These are phyloP conservation scores for Drosophila testacea DNA, from an alignment of 2,888 invertebrate genomes.

Conservation along the genomic window DNA sequence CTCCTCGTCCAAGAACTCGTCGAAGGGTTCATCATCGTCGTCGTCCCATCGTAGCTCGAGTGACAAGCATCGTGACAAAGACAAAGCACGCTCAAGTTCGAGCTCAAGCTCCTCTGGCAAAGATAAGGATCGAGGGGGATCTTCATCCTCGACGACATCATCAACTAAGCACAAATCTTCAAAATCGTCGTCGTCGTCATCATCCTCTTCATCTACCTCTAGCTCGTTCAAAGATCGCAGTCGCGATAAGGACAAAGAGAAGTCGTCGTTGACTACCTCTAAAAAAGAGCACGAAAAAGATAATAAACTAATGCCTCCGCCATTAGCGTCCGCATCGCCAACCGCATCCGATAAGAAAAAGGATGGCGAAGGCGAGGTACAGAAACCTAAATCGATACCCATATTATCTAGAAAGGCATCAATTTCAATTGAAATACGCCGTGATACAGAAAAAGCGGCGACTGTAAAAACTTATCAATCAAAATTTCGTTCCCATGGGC, in stretches of 20 bases:
- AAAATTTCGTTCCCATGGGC: slow-evolving; percentile 95
- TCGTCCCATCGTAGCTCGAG: slow-evolving; percentile 82
- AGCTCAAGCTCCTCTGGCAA: slow-evolving; percentile 83
- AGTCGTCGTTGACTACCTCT: slow-evolving; percentile 39
- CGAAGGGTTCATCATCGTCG: slow-evolving; percentile 78
- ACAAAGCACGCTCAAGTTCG: slow-evolving; percentile 79
- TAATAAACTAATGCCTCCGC: slow-evolving; percentile 88
- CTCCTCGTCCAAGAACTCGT: slow-evolving; percentile 84
- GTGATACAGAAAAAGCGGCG: slow-evolving; percentile 91
- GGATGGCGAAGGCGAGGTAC: slow-evolving; percentile 80
- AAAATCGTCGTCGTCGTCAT: slow-evolving; percentile 64
- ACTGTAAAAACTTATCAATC: slow-evolving; percentile 96
- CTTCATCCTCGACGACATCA: slow-evolving; percentile 71
- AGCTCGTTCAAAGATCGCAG: slow-evolving; percentile 86
- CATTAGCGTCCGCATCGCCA: slow-evolving; percentile 68
- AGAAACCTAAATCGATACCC: slow-evolving; percentile 81
- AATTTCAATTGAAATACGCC: slow-evolving; percentile 92
- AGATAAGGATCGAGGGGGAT: slow-evolving; percentile 82
- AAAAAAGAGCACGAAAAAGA: slow-evolving; percentile 87
- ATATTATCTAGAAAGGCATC: slow-evolving; percentile 88
- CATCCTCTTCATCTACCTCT: slow-evolving; percentile 70
- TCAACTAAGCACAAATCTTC: slow-evolving; percentile 78
- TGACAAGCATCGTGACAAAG: slow-evolving; percentile 85
- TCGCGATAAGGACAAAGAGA: slow-evolving; percentile 84
- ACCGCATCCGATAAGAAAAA: slow-evolving; percentile 88